A percentile compares a stretch with the other conserved stretches of the same genome.
Evolutionary conservation across 2,888 invertebrate genomes (phyloP).

Genomic region (Herminia tarsipennalis): DNA sequence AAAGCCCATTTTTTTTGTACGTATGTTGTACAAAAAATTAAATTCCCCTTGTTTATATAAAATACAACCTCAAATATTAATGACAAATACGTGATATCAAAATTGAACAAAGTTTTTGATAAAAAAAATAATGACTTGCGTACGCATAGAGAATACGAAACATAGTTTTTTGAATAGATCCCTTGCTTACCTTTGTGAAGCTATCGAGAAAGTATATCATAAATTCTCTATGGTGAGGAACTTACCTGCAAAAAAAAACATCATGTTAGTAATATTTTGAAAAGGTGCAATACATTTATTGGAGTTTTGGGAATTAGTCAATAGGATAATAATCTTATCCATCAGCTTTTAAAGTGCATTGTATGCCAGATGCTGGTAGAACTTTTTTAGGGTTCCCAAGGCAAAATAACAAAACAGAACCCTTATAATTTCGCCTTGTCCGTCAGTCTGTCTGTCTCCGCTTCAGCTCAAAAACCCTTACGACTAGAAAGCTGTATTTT

Average conservation of each 20-base stretch:
- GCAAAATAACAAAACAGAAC: too few relatives aligned
- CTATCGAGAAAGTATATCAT: slow-evolving; percentile 40
- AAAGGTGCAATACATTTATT: not conserved
- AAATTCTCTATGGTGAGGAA: slow-evolving; percentile 41
- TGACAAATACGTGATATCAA: slow-evolving; percentile 18
- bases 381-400: too few relatives aligned
- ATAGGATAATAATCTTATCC: too few relatives aligned
- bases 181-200: slow-evolving; percentile 16
- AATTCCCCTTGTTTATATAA: not conserved
- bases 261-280: slow-evolving; percentile 28
- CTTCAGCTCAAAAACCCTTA: too few relatives aligned
- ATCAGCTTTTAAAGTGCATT: too few relatives aligned
- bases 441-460: too few relatives aligned
- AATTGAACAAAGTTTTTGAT: slow-evolving; percentile 19
- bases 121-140: slow-evolving; percentile 25
- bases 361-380: too few relatives aligned
- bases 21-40: not conserved
- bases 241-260: slow-evolving; percentile 53
- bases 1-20: too few relatives aligned
- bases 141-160: slow-evolving; percentile 32
- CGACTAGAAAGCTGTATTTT: too few relatives aligned
- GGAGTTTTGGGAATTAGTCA: not conserved
- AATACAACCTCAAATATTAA: slow-evolving; percentile 1
- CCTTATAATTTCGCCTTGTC: too few relatives aligned
- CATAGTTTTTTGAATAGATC: slow-evolving; percentile 22